Evolutionary conservation across 2,888 invertebrate species (phyloP), one percentile per base, ranked within the genome.

Genomic region (Synergus japonicus): DNA sequence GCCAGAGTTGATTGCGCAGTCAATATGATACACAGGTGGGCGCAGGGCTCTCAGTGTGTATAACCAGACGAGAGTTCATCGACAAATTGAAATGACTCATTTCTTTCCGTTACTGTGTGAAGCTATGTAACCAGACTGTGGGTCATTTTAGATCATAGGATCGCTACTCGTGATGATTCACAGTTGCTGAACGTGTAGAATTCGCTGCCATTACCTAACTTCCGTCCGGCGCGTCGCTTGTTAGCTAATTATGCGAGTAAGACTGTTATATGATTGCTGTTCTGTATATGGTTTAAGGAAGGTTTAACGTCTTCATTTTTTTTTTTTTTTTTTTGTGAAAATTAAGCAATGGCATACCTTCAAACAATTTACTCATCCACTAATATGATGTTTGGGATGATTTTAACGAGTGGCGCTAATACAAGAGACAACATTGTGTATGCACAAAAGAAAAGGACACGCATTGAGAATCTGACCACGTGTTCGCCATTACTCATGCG

Each of bases 81-180:
- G 85, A 82, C 84, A 84, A 90, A 87, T 87, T 82, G 78, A 81
- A 85, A 87, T 90, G 90, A 90, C 86, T 90, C 90, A 90, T 85
- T 83, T 88, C 81, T 84, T 88, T 86, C 90, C 89, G 91, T 90
- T 89, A 89, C 83, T 78, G 80, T 78, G 80, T 84, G 81, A 79
- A 83, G 81, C 78, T 78, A 78, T 79, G 66, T 64, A 76, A 46
- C 76, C 81, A 66, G 79, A 78, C 76, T 76, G 78, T 22, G 76
- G 60, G 64, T 77, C 77, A 79, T 78, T 81, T 81, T 79, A 76
- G 66, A 77, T 10, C 13, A 46, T 10, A 46, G 46, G 46, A 12
- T 10, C 46, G 13, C 7, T 46, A 73, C 44, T 46, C 9, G 18
- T 46, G 73, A 41, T 76, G 76, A 76, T 76, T 76, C 76, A 76